Evolutionary conservation across 2,797 vertebrate species (phyloP), one percentile per base, ranked within the genome.

Genomic region (Pantherophis vulpinus): DNA sequence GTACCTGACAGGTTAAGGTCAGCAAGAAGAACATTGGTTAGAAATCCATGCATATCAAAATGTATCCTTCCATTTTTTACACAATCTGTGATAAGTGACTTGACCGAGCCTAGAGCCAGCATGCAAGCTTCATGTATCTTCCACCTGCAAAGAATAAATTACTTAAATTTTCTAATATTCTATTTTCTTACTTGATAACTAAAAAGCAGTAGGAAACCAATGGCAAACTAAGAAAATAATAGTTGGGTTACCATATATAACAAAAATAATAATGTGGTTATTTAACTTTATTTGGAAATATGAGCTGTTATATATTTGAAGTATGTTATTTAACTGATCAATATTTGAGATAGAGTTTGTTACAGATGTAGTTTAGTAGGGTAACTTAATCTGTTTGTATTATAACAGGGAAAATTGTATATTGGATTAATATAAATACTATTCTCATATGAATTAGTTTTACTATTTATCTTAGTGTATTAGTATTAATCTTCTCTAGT

Each of bases 81-180:
- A 0, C 98, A 99, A 96, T 99, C 99, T 10, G 99, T 99, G 96
- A 99, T 98, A 94, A 99, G 98, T 89, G 98, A 98, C 97, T 99
- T 99, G 93, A 99, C 99, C 0, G 99, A 99, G 92, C 99, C 99
- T 29, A 99, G 97, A 12, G 99, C 98, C 97, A 99, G 96, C 99
- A 99, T 99, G 86, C 99, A 99, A 29, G 99, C 99, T 96, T 99
- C 99, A 0, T 99, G 99, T 93, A 99, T 98, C 97, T 99, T 99
- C 99, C 99, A 99, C 99, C 99, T 99, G 95, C 59, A 93, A 93
- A 37, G 91, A 55, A 86, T 37, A 89, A 25, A 93, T 37, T 42
- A 18, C 37, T 88, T 96, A 54, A 94, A 61, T 63, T 23, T 94
- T 70, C n/a, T 42, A 59, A 61, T 25, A 90, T 89, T 70, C 23